A percentile compares a stretch with the other conserved stretches of the same genome.
Conservation (phyloP, 2,797 vertebrate genomes). For the Balearica regulorum region DNA sequence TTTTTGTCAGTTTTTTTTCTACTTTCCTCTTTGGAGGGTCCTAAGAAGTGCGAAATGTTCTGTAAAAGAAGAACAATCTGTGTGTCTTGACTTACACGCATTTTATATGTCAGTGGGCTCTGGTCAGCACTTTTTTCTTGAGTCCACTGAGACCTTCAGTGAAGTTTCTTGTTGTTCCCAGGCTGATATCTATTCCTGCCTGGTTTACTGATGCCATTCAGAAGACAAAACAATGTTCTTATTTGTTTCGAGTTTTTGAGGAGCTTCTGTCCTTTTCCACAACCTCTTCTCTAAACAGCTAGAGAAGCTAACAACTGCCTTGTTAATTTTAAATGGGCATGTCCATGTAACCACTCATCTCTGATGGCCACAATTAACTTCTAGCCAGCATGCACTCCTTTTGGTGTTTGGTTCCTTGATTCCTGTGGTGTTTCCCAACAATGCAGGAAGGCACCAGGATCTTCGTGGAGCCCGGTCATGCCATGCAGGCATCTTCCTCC, state of each 20-base stretch:
- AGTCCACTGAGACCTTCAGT: not conserved
- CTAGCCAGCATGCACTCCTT: not conserved
- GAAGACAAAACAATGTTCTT: not conserved
- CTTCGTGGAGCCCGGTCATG: not conserved
- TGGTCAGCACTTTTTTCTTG: not conserved
- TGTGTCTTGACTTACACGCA: not conserved
- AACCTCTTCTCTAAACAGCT: slow-evolving; percentile 26
- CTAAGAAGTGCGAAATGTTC: not conserved
- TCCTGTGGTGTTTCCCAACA: not conserved
- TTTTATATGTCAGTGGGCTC: not conserved
- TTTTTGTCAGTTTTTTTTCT: not conserved
- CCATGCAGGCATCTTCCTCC: not conserved
- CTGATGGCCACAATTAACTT: slow-evolving; percentile 58
- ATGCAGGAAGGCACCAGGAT: not conserved
- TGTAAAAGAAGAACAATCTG: not conserved
- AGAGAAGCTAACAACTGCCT: slow-evolving; percentile 42
- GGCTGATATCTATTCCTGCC: not conserved
- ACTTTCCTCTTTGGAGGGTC: not conserved
- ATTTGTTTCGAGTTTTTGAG: not conserved
- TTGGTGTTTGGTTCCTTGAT: not conserved
- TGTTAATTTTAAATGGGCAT: slow-evolving; percentile 43
- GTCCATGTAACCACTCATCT: slow-evolving; percentile 45
- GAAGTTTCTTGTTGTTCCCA: not conserved
- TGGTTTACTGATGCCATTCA: not conserved
- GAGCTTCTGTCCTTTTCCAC: not conserved